Percentiles rank a stretch among this genome's conserved stretches.
These are phyloP conservation scores for Callospermophilus lateralis DNA, from an alignment of 2,113 vertebrate genomes.

Conservation along the genomic window DNA sequence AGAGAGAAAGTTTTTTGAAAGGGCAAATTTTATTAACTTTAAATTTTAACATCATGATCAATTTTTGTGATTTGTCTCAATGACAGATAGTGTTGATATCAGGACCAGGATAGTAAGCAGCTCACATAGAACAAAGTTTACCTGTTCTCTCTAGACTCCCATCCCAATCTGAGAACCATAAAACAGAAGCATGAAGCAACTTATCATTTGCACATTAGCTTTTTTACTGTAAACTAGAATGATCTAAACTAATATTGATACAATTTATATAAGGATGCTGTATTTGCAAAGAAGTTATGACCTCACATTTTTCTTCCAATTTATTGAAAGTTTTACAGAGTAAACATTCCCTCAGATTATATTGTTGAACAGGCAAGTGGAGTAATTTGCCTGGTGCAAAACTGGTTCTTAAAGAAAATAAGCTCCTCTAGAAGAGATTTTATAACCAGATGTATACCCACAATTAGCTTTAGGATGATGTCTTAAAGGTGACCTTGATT, in stretches of 20 bases:
- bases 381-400: not conserved
- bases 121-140: not conserved
- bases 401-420: not conserved
- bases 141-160: not conserved
- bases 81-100: not conserved
- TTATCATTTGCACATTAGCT: not conserved
- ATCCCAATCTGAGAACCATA: not conserved
- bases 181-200: no score
- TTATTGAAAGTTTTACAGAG: not conserved
- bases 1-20: not conserved
- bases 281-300: not conserved
- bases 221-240: not conserved
- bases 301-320: not conserved
- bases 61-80: not conserved
- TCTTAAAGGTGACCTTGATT: constrained; percentile 73
- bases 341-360: not conserved
- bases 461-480: not conserved
- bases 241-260: not conserved
- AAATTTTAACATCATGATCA: not conserved
- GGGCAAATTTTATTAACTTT: not conserved
- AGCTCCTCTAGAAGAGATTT: not conserved
- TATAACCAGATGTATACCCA: not conserved
- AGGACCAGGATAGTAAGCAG: not conserved
- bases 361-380: not conserved
- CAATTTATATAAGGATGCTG: not conserved